Base-by-base conservation (phyloP, 2,113 vertebrate genomes). In the Tyto alba region DNA sequence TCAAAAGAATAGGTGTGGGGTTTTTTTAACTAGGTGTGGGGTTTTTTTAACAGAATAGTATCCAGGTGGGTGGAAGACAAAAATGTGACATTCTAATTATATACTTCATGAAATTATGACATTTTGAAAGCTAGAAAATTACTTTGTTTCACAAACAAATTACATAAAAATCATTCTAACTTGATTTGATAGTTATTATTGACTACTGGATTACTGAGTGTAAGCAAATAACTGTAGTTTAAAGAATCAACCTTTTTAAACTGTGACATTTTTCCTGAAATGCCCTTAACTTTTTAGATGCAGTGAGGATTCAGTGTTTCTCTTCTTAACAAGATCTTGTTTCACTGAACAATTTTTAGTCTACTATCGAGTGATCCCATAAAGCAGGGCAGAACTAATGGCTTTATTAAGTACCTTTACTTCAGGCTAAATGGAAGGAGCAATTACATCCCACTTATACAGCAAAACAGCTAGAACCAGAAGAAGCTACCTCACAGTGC, bases 61-160 rank as follows among this genome's bases (percentile, higher is more conserved):
- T 94, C 67, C 69, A 85, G 38, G 91, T 71, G 84, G 67, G 75
- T 13, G 78, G 63, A 74, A 91, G 50, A 94, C 64, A 95, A 91
- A 92, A 86, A 69, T 59, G 47, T 77, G 88, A 71, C 79, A 84
- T 71, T 93, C 50, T 93, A 95, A 94, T 96, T 87, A 79, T 36
- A 87, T 59, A 64, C 57, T 82, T 88, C 25, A 62, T 25, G 57
- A 87, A 93, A 94, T 87, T 60, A 85, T 67, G 89, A 80, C 86
- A 79, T 80, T 89, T 67, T 94, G 87, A 95, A 94, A 95, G 80
- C 69, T 74, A 73, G 52, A 88, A 91, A 95, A 94, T 89, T 0
- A 89, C 77, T 95, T 87, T 93, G 84, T 95, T 96, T 96, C 87
- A 75, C 87, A 96, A 96, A 96, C 74, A 96, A 95, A 89, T 63